Conservation (phyloP, 2,797 vertebrate genomes). For the Uromys caudimaculatus region DNA sequence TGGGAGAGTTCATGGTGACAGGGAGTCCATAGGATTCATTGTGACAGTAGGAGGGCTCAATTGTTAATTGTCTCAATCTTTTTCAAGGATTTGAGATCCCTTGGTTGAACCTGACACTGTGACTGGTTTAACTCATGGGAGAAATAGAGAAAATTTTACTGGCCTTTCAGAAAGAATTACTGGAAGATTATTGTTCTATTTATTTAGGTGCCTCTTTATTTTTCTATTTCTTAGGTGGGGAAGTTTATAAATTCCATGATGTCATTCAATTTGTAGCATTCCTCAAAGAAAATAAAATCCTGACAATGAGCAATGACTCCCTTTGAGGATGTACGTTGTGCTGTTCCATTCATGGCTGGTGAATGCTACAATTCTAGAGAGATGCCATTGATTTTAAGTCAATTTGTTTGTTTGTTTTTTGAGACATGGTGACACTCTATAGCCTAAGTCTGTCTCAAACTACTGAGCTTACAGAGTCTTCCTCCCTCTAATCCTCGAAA, state of each 20-base stretch:
- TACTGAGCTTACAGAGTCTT: not conserved
- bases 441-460: not conserved
- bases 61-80: constrained; percentile 81
- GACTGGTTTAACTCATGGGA: constrained; percentile 82
- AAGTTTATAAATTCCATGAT: constrained; percentile 29
- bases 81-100: constrained; percentile 80
- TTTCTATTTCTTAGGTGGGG: constrained; percentile 36
- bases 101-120: constrained; percentile 78
- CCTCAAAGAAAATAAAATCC: constrained; percentile 18
- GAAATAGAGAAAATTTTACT: constrained; percentile 79
- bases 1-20: constrained; percentile 78
- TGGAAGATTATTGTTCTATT: constrained; percentile 69
- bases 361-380: constrained; percentile 18
- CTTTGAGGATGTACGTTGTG: constrained; percentile 50
- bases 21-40: constrained; percentile 83
- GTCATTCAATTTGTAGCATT: constrained; percentile 19
- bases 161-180: constrained; percentile 71
- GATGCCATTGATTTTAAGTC: not conserved
- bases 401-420: not conserved
- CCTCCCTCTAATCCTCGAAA: not conserved
- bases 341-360: not conserved
- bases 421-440: not conserved
- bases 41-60: constrained; percentile 72
- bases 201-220: constrained; percentile 63
- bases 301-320: constrained; percentile 6